These are phyloP conservation scores for Scarus forsteni DNA, from an alignment of 2,797 vertebrate species.

Conservation along the genomic window DNA sequence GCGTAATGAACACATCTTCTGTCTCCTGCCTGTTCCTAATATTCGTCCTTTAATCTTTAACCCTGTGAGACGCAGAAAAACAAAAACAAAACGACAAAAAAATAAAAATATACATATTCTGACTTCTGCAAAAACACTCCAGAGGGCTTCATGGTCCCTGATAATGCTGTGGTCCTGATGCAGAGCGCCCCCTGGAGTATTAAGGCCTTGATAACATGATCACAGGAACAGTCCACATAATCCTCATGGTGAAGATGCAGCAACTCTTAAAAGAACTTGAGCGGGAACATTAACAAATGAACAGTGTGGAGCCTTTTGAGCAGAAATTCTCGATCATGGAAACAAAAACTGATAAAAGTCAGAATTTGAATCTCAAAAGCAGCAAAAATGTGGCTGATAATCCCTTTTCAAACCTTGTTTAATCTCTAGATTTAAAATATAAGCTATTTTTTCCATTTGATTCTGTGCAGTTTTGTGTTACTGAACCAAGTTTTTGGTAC, in stretches of 20 bases:
- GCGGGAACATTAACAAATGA: no score
- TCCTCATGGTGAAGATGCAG: no score
- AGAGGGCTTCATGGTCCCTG: constrained; percentile 34
- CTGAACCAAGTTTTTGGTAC: no score
- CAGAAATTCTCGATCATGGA: not conserved
- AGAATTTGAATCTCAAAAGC: not conserved
- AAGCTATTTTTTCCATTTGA: no score
- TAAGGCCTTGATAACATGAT: constrained; percentile 8
- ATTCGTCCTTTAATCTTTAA: not conserved
- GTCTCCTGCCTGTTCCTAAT: no score
- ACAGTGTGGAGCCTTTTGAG: not conserved
- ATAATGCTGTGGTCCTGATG: constrained; percentile 21
- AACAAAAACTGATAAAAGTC: not conserved
- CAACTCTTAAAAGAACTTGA: no score
- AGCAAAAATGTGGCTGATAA: not conserved
- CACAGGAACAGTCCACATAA: no score
- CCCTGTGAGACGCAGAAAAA: constrained; percentile 40
- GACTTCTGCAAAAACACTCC: not conserved
- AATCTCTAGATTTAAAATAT: no score
- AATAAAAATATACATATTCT: no score
- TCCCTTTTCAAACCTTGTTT: not conserved
- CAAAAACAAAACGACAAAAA: not conserved
- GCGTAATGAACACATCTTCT: no score
- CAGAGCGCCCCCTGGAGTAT: constrained; percentile 38
- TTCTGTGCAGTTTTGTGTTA: no score